phyloP scores from a whole-genome alignment of 1,140 invertebrate species.

The Macrosteles quadrilineatus region DNA sequence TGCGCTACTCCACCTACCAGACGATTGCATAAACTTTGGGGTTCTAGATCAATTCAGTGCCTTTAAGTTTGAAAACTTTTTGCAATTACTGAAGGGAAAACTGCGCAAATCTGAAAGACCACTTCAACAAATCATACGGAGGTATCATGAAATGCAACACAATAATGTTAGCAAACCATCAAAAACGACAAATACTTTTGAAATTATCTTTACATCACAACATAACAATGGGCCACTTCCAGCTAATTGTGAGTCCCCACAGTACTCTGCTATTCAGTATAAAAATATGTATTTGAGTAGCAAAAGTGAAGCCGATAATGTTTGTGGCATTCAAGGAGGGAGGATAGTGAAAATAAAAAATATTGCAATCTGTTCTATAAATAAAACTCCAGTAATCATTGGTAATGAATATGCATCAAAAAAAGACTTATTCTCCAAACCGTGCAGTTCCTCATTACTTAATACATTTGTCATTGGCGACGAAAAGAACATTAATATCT shows the following conservation, averaged over 20 bases:
- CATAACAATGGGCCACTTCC: slow-evolving; percentile 5
- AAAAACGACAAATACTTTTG: neutral
- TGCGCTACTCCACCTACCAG: slow-evolving; percentile 47
- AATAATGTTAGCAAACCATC: neutral
- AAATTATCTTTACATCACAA: neutral
- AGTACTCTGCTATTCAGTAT: neutral
- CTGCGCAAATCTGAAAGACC: slow-evolving; percentile 39
- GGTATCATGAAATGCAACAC: slow-evolving; percentile 39
- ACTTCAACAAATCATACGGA: slow-evolving; percentile 43
- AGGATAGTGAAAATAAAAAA: neutral
- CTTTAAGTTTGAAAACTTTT: slow-evolving; percentile 52
- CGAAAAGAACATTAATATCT: neutral
- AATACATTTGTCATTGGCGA: neutral
- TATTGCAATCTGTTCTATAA: neutral
- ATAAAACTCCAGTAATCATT: neutral
- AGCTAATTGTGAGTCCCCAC: neutral
- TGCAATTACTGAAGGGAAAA: slow-evolving; percentile 45
- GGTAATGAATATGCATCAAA: neutral
- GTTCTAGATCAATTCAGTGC: slow-evolving; percentile 48
- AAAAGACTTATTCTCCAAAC: neutral
- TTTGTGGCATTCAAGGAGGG: neutral
- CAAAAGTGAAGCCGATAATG: neutral
- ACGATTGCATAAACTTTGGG: slow-evolving; percentile 49
- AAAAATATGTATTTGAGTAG: neutral
- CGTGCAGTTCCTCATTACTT: neutral